Evolutionary conservation across 2,797 vertebrate species (phyloP), one percentile per base, ranked within the genome.

Genomic region (Buphagus erythrorhynchus): DNA sequence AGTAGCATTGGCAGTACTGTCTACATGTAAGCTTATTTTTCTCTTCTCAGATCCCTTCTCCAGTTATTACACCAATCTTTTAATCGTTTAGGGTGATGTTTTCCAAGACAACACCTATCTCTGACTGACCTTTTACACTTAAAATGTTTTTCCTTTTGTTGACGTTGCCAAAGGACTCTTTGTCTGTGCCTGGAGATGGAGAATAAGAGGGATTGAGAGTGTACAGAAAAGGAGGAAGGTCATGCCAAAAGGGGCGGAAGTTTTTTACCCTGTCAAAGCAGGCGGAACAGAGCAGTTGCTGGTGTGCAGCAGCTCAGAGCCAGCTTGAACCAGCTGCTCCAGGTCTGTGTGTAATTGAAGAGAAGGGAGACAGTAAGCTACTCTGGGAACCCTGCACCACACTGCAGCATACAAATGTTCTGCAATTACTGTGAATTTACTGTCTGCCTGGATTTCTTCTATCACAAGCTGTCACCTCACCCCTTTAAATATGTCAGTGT

Each of bases 281-380:
- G 71, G 77, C 40, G 1, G 74, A 96, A 87, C 20, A 2, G 63
- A 81, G 45, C 16, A 20, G 1, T 55, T 82, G 77, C 80, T 94
- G 82, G 67, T 18, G n/a, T 13, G 45, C 19, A 59, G 83, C 80
- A 61, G 83, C 31, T 87, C 63, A 40, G 88, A 85, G 63, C 80
- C 95, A 92, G 88, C 84, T 82, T 82, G 80, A 87, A 49, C 77
- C 93, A 96, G 90, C 96, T 92, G 86, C 74, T 84, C 48, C 80
- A 80, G 67, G 52, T 89, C 94, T 94, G 92, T 66, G 40, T 29
- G 62, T 71, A 71, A 69, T 45, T 67, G 51, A 40, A 87, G 62
- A 57, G 86, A 43, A 24, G 38, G 57, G 38, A 65, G 43, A 63
- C 74, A 89, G 49, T 38, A 16, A 89, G 57, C 86, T 91, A 3